phyloP scores from a whole-genome alignment of 2,888 invertebrate species.

The Steinernema hermaphroditum region DNA sequence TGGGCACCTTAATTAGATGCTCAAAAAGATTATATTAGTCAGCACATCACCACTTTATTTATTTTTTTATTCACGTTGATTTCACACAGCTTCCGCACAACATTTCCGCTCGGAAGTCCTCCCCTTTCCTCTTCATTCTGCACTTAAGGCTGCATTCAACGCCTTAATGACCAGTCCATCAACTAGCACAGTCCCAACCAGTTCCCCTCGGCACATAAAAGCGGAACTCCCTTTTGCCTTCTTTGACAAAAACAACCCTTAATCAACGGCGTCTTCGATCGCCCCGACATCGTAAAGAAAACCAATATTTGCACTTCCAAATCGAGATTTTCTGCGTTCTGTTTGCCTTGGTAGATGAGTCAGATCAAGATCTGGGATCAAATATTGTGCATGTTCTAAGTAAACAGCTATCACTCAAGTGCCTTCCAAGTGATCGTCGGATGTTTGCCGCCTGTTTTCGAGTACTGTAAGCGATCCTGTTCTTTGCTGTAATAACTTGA shows the following conservation, averaged over 20 bases:
- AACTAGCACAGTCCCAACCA: not conserved
- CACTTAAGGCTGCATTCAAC: no score
- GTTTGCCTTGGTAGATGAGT: not conserved
- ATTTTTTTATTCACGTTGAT: no score
- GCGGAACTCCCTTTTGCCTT: not conserved
- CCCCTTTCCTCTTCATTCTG: no score
- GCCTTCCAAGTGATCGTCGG: not conserved
- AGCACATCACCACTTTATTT: no score
- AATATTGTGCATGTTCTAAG: not conserved
- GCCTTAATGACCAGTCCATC: not conserved
- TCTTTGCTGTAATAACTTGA: not conserved
- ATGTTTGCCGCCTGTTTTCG: not conserved
- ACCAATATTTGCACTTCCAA: conserved; percentile 6
- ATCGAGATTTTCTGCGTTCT: not conserved
- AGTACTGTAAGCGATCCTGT: not conserved
- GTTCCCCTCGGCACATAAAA: not conserved
- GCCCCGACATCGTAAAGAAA: not conserved
- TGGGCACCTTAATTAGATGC: not conserved
- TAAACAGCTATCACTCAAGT: not conserved
- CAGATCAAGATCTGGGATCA: not conserved
- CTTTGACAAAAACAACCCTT: not conserved
- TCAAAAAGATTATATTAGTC: no score
- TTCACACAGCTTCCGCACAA: no score
- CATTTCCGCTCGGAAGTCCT: no score
- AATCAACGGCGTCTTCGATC: not conserved